Base-by-base conservation (phyloP, 2,797 vertebrate genomes). In the Spheniscus humboldti region DNA sequence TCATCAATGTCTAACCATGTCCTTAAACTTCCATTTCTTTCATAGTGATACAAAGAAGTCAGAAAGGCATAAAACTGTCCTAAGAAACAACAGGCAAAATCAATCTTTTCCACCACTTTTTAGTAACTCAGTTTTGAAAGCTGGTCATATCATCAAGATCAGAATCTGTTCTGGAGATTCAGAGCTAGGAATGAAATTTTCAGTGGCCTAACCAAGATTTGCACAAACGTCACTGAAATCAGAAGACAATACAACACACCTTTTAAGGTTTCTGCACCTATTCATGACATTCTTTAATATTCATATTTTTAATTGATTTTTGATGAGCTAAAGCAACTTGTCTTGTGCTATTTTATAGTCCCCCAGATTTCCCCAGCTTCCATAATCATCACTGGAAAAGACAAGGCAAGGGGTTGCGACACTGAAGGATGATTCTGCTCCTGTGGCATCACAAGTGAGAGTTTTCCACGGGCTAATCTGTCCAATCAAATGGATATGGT, bases 121-220 rank as follows among this genome's bases (percentile, higher is more conserved):
- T 15, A 66, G 39, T 23, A 59, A 31, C 53, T 78, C 27, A 2
- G 10, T 59, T 69, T 27, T 88, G 50, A 75, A 56, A 80, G 18
- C 9, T 85, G 75, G 4, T 63, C 20, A 1, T 2, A 18, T 24
- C 50, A 67, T 97, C 98, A 98, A 98, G 60, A 12, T 13, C 18
- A n/a, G 13, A 71, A 69, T 43, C 24, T 71, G 18, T 55, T n/a
- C 71, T 39, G 33, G 19, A 76, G 28, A 18, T 50, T 68, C 64
- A 60, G 60, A 87, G 62, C 11, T 55, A 31, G 37, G 62, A 94
- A 71, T 71, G 19, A 87, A 59, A 71, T 59, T 48, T 55, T 9
- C 4, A 23, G 6, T 83, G 31, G 3, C 39, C 52, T 72, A 22
- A 43, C 18, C 19, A 53, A 47, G 41, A 47, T 19, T 19, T 62